Evolutionary conservation across 1,140 invertebrate species (phyloP), one percentile per base, ranked within the genome.

Genomic region (Trichonephila inaurata): DNA sequence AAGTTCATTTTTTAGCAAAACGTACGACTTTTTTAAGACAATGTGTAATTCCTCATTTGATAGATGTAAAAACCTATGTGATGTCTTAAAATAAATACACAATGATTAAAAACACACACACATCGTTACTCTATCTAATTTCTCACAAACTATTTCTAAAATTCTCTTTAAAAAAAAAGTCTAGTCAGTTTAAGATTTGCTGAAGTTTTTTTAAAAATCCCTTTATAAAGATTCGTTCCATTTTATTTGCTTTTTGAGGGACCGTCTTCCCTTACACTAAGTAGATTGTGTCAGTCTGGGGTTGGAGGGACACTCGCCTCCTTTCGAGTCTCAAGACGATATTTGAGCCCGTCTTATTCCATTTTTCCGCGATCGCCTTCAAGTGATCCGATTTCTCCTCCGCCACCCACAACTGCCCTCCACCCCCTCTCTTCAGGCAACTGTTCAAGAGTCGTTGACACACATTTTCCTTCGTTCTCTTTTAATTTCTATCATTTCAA

Each of bases 361-460:
- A 51, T 51, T 51, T 51, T 51, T 51, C 51, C 51, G 7, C 51
- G 51, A 51, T 19, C n/a, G 2, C 14, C 66, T 69, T 69, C 66
- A 16, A 77, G 72, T 19, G 72, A 77, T 77, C 72, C 72, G 72
- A 77, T 77, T 77, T 33, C 72, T 40, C 72, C 16, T 18, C 72
- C 12, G 14, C 72, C 72, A 33, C 72, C 72, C 28, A 58, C 82
- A 85, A 19, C 58, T 33, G 21, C 82, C 77, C 28, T 21, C 6
- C 6, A 0, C 6, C 2, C 6, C 44, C 19, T n/a, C 44, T 16
- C 10, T 82, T 44, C 81, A 51, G 44, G 28, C 72, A 24, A 12
- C 44, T 16, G 81, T 82, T 44, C 81, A 51, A 33, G 28, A 77
- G 72, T 77, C 72, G 72, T 77, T 77, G 72, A 77, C 72, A 77